Evolutionary conservation across 2,797 vertebrate species (phyloP), one percentile per base, ranked within the genome.

Genomic region (Tokudaia tokunoshimensis): DNA sequence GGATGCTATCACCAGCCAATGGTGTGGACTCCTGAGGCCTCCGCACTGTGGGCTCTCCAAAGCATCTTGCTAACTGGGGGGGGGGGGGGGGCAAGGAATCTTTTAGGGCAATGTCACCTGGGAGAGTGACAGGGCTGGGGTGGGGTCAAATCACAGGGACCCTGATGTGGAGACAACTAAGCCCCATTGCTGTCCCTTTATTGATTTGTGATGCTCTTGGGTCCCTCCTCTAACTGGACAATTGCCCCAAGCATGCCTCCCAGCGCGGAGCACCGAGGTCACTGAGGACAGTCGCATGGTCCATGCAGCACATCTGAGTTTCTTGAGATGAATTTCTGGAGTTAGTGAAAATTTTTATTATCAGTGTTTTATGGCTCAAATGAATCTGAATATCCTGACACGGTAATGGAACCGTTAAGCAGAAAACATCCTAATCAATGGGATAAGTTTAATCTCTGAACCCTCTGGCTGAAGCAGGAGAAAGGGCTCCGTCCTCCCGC

Each of bases 381-480:
- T 97, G 93, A 97, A 74, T 98, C 85, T 65, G 83, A 91, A 63
- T 26, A 47, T 65, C 10, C 90, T 79, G 20, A 87, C 86, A 74
- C 26, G 85, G 19, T 91, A 89, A 95, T 55, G 76, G 85, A 67
- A 59, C 96, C 0, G 12, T 91, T 81, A 91, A 91, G 82, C 92
- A 84, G 83, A 76, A 88, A 89, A 37, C 95, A 59, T 83, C 96
- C 91, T 94, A 70, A 96, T 94, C 96, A 74, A 47, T 84, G 91
- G 37, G 50, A 0, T 78, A 34, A 74, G 91, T 92, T 94, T 97
- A 91, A 95, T 92, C 97, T 96, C 96, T 95, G 79, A 97, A 89
- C 94, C 85, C 89, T 89, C 72, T 79, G 15, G 74, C 44, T 22
- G n/a, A 89, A 89, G 79, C 22, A 14, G 12, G 37, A 89, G 92